A percentile compares a stretch with the other conserved stretches of the same genome.
These are phyloP conservation scores for Microtus richardsoni DNA, from an alignment of 2,113 vertebrate genomes.

Conservation along the genomic window DNA sequence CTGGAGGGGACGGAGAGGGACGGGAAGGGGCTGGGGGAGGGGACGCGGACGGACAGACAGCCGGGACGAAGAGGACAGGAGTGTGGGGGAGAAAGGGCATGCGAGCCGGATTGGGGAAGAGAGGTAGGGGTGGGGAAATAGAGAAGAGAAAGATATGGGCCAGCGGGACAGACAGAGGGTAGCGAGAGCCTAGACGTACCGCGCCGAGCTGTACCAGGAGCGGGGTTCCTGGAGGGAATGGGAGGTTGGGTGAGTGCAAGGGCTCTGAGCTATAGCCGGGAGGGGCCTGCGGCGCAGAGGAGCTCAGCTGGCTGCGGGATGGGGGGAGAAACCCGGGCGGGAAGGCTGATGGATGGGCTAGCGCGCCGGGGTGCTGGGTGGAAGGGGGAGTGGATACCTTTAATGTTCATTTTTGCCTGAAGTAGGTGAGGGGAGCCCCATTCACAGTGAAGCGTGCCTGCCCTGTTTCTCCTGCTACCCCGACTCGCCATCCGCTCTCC, in stretches of 20 bases:
- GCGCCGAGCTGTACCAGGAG: conserved; percentile 57
- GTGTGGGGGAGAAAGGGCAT: conserved; percentile 16
- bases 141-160: conserved; percentile 48
- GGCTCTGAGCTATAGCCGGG: conserved; percentile 48
- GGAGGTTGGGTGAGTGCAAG: conserved; percentile 68
- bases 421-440: conserved; percentile 56
- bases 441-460: conserved; percentile 53
- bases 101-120: background rate
- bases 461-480: background rate
- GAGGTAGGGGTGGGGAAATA: conserved; percentile 27
- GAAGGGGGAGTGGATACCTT: conserved; percentile 37
- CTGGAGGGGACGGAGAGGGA: conserved; percentile 73
- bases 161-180: conserved; percentile 51
- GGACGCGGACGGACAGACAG: conserved; percentile 54
- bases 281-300: conserved; percentile 43
- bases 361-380: conserved; percentile 5
- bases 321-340: conserved; percentile 11
- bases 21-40: conserved; percentile 72
- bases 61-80: background rate
- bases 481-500: conserved; percentile 10
- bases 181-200: conserved; percentile 63
- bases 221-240: conserved; percentile 63
- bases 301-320: conserved; percentile 42
- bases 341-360: conserved; percentile 63
- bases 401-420: conserved; percentile 54